Conservation (phyloP, 2,113 vertebrate genomes). For the Lepisosteus oculatus region DNA sequence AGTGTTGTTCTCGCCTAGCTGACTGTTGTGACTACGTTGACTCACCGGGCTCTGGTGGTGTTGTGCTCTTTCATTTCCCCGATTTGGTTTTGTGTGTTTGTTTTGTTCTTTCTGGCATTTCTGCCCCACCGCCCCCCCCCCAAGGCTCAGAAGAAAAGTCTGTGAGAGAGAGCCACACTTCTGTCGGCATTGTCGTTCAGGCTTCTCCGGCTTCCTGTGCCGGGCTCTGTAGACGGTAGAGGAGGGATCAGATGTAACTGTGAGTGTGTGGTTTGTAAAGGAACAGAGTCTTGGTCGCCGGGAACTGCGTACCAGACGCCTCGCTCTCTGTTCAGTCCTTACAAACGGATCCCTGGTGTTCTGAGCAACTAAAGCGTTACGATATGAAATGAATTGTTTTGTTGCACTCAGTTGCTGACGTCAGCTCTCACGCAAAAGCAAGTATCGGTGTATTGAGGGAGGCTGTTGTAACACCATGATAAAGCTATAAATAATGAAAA, state of each 20-base stretch:
- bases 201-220: too few relatives aligned
- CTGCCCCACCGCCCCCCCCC: not conserved
- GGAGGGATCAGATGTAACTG: too few relatives aligned
- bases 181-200: too few relatives aligned
- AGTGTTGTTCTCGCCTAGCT: conserved; percentile 60
- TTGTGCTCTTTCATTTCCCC: conserved; percentile 21
- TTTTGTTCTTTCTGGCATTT: conserved; percentile 11
- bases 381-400: not conserved
- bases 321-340: not conserved
- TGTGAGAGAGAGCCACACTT: not conserved
- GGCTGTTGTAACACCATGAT: too few relatives aligned
- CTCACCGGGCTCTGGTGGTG: conserved; percentile 12
- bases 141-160: not conserved
- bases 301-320: not conserved
- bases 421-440: too few relatives aligned
- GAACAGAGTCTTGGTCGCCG: too few relatives aligned
- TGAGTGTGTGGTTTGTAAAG: too few relatives aligned
- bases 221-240: too few relatives aligned
- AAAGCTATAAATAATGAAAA: too few relatives aligned
- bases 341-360: not conserved
- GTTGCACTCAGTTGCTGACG: not conserved
- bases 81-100: conserved; percentile 45
- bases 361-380: not conserved
- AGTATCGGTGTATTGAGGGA: too few relatives aligned
- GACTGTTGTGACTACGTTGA: conserved; percentile 46